These are phyloP conservation scores for Papilio xuthus DNA, from an alignment of 1,140 invertebrate genomes.

Conservation along the genomic window DNA sequence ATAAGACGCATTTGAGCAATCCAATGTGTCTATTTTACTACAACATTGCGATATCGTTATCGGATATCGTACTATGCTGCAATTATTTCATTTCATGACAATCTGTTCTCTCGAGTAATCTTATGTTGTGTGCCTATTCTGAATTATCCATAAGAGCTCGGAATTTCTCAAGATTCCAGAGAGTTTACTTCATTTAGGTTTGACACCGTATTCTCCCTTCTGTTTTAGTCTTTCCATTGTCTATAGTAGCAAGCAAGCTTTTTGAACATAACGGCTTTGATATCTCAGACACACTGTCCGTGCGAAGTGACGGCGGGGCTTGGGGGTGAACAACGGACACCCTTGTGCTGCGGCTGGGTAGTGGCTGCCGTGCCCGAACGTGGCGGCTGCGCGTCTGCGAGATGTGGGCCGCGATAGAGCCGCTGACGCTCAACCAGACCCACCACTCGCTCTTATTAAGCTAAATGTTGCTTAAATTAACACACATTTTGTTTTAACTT, in stretches of 20 bases:
- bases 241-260: slow-evolving; percentile 26
- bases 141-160: not conserved
- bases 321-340: not conserved
- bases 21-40: slow-evolving; percentile 45
- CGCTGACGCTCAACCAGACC: not conserved
- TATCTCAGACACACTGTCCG: not conserved
- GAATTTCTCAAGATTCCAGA: not conserved
- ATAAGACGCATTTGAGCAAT: slow-evolving; percentile 50
- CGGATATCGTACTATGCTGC: slow-evolving; percentile 32
- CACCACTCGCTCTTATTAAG: not conserved
- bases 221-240: not conserved
- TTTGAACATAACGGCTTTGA: not conserved
- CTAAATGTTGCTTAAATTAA: not conserved
- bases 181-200: not conserved
- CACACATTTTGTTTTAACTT: not conserved
- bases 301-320: not conserved
- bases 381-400: slow-evolving; percentile 25
- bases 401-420: slow-evolving; percentile 30
- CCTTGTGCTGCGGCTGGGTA: not conserved
- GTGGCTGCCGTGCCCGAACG: not conserved
- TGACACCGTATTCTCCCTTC: not conserved
- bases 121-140: slow-evolving; percentile 12
- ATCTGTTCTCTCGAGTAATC: not conserved
- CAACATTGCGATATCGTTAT: slow-evolving; percentile 21
- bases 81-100: slow-evolving; percentile 6